Base-by-base conservation (phyloP, 1,140 invertebrate genomes). In the Eueides isabella region DNA sequence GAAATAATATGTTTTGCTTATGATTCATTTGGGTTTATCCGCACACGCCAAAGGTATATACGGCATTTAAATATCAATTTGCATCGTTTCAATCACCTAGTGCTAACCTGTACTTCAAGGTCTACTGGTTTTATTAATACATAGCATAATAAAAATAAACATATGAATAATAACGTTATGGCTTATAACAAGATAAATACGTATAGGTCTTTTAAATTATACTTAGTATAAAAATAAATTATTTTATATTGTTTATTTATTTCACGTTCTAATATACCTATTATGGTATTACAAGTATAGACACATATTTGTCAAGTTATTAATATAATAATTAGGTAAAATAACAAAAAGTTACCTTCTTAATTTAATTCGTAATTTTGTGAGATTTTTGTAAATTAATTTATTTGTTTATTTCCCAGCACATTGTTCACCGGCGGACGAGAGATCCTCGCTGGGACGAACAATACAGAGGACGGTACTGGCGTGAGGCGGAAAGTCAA, bases 391-490 rank as follows among this genome's bases (percentile, higher is more conserved):
- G 7, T 19, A 5, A 44, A 19, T 9, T 19, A 19, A n/a, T 38
- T 62, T 11, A 68, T 26, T 64, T 19, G 6, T 62, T 30, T 72
- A 9, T 61, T 88, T 85, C 2, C 2, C 81, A 92, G 91, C 68
- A 91, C 91, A 0, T 70, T 92, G 48, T 92, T 92, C 84, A 87
- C 85, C 0, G 71, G 78, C 16, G 90, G 89, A 0, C 80, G 80
- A 0, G 81, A 81, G 16, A 70, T 93, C 4, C 74, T 91, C 6
- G 91, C 90, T 0, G 91, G 90, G 35, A 92, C 90, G 23, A 87
- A 89, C 78, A 87, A 90, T 74, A 82, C 87, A 2, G 81, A 80
- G 0, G 78, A 91, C 72, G 84, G 68, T 35, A 81, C 61, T 26
- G 91, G 90, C 14, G 74, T 86, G 11, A 63, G 11, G 7, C 62